phyloP scores from a whole-genome alignment of 2,797 vertebrate species.

The Oceanodroma leucorhoa region DNA sequence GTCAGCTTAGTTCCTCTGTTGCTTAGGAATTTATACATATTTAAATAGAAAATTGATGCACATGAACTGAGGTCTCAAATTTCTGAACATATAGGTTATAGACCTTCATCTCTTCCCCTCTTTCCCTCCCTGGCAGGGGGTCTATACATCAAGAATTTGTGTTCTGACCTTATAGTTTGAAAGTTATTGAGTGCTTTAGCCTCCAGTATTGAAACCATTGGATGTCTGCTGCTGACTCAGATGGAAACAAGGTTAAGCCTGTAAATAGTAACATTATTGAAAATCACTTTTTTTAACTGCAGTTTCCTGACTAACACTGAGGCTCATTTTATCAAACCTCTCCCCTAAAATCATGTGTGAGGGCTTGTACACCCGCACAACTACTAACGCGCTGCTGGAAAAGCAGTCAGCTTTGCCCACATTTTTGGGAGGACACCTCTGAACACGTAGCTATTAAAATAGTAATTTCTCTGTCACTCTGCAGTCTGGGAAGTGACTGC shows the following conservation, averaged over 20 bases:
- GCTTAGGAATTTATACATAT: neutral
- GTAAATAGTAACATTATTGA: slow-evolving; percentile 58
- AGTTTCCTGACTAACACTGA: neutral
- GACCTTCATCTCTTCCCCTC: neutral
- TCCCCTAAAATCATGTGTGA: neutral
- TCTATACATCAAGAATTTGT: slow-evolving; percentile 2
- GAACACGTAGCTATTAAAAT: slow-evolving; percentile 1
- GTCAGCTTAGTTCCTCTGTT: neutral
- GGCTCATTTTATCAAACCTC: neutral
- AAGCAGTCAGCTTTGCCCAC: neutral
- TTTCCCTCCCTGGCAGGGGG: neutral
- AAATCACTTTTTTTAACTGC: slow-evolving; percentile 49
- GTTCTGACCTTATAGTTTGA: slow-evolving; percentile 54
- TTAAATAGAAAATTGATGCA: neutral
- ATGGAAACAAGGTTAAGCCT: slow-evolving; percentile 48
- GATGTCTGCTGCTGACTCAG: slow-evolving; percentile 52
- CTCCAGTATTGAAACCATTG: slow-evolving; percentile 37
- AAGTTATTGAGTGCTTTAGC: slow-evolving; percentile 55
- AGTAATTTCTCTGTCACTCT: neutral
- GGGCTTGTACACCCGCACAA: neutral
- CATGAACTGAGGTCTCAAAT: neutral
- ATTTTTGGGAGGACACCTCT: neutral
- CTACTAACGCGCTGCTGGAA: neutral
- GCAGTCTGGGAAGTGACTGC: neutral
- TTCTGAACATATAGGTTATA: fast-evolving